Base-by-base conservation (phyloP, 1,140 invertebrate species). In the Eupeodes corollae region DNA sequence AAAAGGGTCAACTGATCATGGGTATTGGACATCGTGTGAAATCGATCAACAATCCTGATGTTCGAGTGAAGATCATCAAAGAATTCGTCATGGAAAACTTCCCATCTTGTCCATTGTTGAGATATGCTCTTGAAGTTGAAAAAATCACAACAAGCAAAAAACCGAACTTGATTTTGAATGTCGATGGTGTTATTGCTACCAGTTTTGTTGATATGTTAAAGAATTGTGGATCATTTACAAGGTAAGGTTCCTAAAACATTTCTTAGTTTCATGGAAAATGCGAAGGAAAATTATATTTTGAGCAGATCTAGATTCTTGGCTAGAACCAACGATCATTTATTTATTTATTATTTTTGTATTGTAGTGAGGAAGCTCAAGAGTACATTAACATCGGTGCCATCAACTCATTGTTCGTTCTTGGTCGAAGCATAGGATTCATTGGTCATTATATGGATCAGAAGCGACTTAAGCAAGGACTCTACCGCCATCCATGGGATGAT, bases 401-500 rank as follows among this genome's bases (percentile, higher is more conserved):
- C 52, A 99, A 99, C 71, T 97, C 95, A 11, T 75, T 99, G 21
- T 99, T 99, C 74, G 94, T 99, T 18, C 77, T 99, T 33, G 97
- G 97, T 32, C 79, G 97, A 53, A 96, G 90, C 66, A 94, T 99
- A 76, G 97, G 97, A 50, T 98, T 99, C 62, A 96, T 99, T 68
- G 96, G 94, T 40, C 97, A 99, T 70, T 98, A 88, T 63, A 82
- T 99, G 75, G 97, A 99, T 73, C 97, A 99, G 73, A 97, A 94
- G 72, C 77, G 96, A 53, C 77, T 99, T 70, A 98, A 98, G 68
- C 97, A 99, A 77, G 96, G 95, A 12, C 77, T 99, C 8, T 99
- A 99, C 71, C 83, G 97, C 56, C 96, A 99, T 73, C 97, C 97
- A 13, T 99, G 96, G 96, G 97, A 99, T 69, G 97, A 99, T 68